These are phyloP conservation scores for Hymenopus coronatus DNA, from an alignment of 2,888 invertebrate genomes.

Conservation along the genomic window DNA sequence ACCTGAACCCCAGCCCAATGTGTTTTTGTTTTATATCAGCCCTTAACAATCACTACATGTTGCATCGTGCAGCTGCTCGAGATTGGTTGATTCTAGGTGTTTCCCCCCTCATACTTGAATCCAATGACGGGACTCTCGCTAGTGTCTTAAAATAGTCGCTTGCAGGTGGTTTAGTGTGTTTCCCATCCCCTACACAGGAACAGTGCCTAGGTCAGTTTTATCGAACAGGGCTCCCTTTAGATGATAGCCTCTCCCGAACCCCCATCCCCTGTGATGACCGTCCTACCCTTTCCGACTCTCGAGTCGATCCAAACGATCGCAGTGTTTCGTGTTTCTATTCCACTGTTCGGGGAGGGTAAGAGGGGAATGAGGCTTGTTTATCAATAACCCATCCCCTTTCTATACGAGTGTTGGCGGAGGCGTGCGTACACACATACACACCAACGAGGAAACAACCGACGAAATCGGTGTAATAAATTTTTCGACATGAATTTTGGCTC, in stretches of 20 bases:
- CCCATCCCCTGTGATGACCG: background rate
- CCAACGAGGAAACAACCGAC: background rate
- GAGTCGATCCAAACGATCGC: conserved; percentile 10
- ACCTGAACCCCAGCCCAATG: background rate
- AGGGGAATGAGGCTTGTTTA: conserved; percentile 12
- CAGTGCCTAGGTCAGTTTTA: background rate
- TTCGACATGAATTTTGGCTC: conserved; percentile 32
- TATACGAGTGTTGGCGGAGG: background rate
- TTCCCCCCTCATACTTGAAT: background rate
- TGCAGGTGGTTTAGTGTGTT: background rate
- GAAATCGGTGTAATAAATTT: conserved; percentile 29
- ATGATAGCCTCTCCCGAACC: background rate
- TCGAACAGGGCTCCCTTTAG: background rate
- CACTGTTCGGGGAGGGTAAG: background rate
- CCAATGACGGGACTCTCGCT: background rate
- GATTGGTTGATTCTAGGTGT: background rate
- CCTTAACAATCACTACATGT: conserved; percentile 12
- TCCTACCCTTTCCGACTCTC: background rate
- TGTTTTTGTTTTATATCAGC: background rate
- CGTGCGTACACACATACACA: background rate
- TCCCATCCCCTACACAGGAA: background rate
- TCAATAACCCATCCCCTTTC: conserved; percentile 23
- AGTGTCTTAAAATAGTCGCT: background rate
- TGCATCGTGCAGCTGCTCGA: conserved; percentile 28
- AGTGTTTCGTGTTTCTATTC: background rate